Base-by-base conservation (phyloP, 2,113 vertebrate genomes). In the Dipodomys merriami region DNA sequence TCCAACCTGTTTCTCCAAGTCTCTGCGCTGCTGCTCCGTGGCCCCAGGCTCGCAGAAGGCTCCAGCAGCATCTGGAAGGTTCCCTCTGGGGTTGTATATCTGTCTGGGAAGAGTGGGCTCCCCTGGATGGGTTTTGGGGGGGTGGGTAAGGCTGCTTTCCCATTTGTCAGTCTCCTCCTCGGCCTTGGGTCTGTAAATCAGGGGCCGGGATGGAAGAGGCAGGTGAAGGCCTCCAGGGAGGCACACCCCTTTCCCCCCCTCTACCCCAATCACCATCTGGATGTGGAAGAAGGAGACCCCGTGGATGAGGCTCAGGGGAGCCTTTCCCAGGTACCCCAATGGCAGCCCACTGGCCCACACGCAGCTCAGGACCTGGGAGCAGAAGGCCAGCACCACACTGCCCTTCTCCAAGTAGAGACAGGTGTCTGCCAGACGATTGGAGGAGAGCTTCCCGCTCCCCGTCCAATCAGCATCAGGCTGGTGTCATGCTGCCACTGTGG, bases 171-270 rank as follows among this genome's bases (percentile, higher is more conserved):
- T 39, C 39, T 39, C 88, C 80, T 97, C 95, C 44, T 96, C 76
- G 0, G 93, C 91, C 35, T 57, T 19, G 10, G 27, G 79, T 77
- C 90, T 94, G 60, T 91, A 81, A 91, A 97, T 95, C 80, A 97
- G 92, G 95, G 44, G 46, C 93, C 96, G 72, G 95, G 15, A 4
- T 76, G 88, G 65, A 97, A 92, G 73, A 29, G 72, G 86, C 95
- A 97, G 88, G 77, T 49, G 20, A 97, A 96, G 46, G 83, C 83
- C 65, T 96, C 92, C 4, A 95, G 88, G 64, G 90, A 97, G 49
- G 39, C 0, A 0, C 97, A 96, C 12, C 8, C 30, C 49, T 95
- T 83, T 0, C 90, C 96, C 96, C 10, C 5, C 30, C 49, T 97
- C 88, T 1, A 92, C 0, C 1, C 0, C 30, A 68, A 95, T 25